These are phyloP conservation scores for Furcifer pardalis DNA, from an alignment of 2,797 vertebrate genomes.

Conservation along the genomic window DNA sequence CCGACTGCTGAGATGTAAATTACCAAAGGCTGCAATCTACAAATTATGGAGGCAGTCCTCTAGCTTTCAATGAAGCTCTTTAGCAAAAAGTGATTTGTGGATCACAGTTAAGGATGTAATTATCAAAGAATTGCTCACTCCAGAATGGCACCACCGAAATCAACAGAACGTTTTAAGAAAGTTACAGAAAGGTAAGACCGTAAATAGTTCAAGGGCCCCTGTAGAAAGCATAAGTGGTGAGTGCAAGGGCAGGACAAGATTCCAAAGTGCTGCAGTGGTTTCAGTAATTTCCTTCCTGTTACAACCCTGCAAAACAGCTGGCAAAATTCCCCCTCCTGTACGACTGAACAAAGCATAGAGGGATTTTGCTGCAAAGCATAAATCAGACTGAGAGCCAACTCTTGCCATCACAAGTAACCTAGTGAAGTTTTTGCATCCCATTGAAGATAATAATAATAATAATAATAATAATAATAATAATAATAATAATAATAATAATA, in stretches of 20 bases:
- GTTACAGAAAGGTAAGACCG: neutral
- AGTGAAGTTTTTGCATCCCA: neutral
- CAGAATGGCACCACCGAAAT: neutral
- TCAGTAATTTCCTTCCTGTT: neutral
- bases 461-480: too few relatives aligned
- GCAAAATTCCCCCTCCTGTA: neutral
- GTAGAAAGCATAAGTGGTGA: neutral
- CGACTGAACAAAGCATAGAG: neutral
- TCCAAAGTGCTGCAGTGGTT: neutral
- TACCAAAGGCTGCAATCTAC: conserved; percentile 44
- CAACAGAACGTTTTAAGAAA: conserved; percentile 18
- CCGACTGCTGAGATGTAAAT: conserved; percentile 29
- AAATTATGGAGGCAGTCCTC: conserved; percentile 42
- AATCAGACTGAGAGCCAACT: neutral
- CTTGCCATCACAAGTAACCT: neutral
- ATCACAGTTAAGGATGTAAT: conserved; percentile 37
- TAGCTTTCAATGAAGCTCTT: conserved; percentile 39
- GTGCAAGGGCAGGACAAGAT: neutral
- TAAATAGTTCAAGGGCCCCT: conserved; percentile 2
- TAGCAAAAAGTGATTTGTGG: conserved; percentile 45
- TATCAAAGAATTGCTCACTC: conserved; percentile 24
- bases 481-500: too few relatives aligned
- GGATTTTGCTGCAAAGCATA: neutral
- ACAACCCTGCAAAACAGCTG: neutral
- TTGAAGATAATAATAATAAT: neutral